Conservation (phyloP, 2,888 invertebrate genomes). For the Meteorus colon region DNA sequence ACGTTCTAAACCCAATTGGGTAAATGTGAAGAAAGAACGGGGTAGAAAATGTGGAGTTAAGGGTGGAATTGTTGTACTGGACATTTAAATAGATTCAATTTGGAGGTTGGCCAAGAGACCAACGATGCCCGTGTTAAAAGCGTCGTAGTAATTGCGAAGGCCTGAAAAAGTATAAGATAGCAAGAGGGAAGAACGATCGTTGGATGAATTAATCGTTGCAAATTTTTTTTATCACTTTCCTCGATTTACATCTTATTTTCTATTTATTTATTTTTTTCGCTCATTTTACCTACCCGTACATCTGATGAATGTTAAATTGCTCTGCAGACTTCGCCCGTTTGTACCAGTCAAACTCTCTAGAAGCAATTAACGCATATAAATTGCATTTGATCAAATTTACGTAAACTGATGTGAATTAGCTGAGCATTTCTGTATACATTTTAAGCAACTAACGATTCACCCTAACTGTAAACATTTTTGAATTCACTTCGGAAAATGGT, state of each 20-base stretch:
- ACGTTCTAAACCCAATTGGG: not conserved
- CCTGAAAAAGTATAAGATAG: slow-evolving; percentile 43
- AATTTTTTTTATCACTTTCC: slow-evolving; percentile 1
- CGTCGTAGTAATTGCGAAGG: slow-evolving; percentile 8
- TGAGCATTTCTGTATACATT: not conserved
- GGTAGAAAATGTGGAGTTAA: not conserved
- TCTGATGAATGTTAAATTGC: not conserved
- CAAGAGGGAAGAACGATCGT: slow-evolving; percentile 56
- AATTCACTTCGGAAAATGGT: not conserved
- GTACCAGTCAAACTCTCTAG: not conserved
- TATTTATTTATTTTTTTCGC: not conserved
- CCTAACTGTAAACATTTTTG: not conserved
- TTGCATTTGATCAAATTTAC: slow-evolving; percentile 5
- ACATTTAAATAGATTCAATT: slow-evolving; percentile 58
- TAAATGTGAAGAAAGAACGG: not conserved
- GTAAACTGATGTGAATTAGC: not conserved
- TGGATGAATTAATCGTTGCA: slow-evolving; percentile 57
- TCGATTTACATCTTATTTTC: slow-evolving; percentile 15
- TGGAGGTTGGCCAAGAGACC: slow-evolving; percentile 54
- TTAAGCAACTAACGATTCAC: not conserved
- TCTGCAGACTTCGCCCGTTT: not conserved
- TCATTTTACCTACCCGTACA: slow-evolving; percentile 2
- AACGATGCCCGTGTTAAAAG: slow-evolving; percentile 26
- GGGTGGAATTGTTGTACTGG: slow-evolving; percentile 9
- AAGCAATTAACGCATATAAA: slow-evolving; percentile 12